Conservation (phyloP, 2,113 vertebrate genomes). For the Tympanuchus pallidicinctus region DNA sequence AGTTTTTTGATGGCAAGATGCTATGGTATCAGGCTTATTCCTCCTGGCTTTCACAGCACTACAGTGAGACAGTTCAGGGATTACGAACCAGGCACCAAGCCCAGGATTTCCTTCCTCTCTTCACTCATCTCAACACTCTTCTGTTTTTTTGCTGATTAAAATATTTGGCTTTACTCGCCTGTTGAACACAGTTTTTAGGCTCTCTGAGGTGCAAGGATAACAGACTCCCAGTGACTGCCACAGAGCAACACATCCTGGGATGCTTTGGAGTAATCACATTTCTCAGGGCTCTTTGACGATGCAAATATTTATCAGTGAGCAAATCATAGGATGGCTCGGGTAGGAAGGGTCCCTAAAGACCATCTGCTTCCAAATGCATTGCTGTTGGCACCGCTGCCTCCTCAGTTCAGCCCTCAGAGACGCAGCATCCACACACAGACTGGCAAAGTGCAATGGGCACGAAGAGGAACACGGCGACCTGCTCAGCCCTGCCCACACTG, state of each 20-base stretch:
- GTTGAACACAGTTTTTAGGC: slow-evolving; percentile 7
- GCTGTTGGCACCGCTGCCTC: neutral
- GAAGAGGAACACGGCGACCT: accelerated
- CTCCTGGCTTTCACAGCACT: slow-evolving; percentile 5
- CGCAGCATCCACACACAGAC: accelerated
- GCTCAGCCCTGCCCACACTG: accelerated
- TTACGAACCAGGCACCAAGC: slow-evolving; percentile 2
- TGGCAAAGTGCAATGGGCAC: accelerated
- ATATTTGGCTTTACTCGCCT: neutral
- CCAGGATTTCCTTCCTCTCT: neutral
- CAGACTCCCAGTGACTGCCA: slow-evolving; percentile 11
- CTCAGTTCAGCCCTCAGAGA: neutral
- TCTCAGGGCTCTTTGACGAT: neutral
- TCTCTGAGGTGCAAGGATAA: neutral
- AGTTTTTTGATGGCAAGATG: slow-evolving; percentile 27
- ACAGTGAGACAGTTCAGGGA: neutral
- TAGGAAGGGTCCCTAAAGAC: neutral
- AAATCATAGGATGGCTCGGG: neutral
- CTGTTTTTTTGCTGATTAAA: neutral
- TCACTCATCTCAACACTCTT: neutral
- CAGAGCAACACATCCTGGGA: neutral
- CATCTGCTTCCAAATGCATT: neutral
- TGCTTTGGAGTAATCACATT: neutral
- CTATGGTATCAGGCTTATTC: neutral
- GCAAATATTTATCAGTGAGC: neutral